phyloP scores from a whole-genome alignment of 1,140 invertebrate species.

The Diploscapter pachys region DNA sequence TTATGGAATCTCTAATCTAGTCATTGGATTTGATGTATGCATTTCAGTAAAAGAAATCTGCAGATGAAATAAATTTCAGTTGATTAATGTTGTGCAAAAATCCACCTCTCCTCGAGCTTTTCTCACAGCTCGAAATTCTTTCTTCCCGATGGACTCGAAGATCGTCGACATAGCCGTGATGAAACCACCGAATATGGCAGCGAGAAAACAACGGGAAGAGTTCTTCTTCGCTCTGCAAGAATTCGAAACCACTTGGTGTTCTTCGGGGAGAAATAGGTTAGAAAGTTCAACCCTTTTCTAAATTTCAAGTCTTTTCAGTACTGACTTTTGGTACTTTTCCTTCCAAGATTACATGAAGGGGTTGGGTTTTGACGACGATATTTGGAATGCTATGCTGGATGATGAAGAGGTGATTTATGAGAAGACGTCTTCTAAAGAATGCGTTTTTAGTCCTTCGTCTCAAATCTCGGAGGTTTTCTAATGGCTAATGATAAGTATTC shows the following conservation, averaged over 20 bases:
- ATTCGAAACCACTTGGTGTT: constrained; percentile 44
- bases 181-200: constrained; percentile 47
- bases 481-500: constrained; percentile 41
- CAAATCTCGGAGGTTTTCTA: constrained; percentile 35
- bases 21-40: constrained; percentile 51
- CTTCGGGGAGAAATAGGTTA: constrained; percentile 29
- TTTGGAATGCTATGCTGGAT: constrained; percentile 23
- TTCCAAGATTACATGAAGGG: constrained; percentile 44
- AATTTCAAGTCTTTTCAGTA: not conserved
- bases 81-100: constrained; percentile 44
- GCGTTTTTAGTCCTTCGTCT: constrained; percentile 12
- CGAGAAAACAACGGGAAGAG: constrained; percentile 21
- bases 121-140: constrained; percentile 33
- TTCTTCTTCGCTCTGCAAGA: constrained; percentile 40
- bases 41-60: constrained; percentile 16
- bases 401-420: constrained; percentile 36
- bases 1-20: constrained; percentile 39
- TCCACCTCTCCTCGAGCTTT: constrained; percentile 39
- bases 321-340: constrained; percentile 51
- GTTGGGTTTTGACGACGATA: constrained; percentile 41
- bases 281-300: too few species aligned
- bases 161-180: constrained; percentile 47
- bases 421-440: constrained; percentile 1
- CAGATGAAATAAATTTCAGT: constrained; percentile 30
- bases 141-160: constrained; percentile 36